Conservation (phyloP, 2,888 invertebrate genomes). For the Stenodema calcarata region DNA sequence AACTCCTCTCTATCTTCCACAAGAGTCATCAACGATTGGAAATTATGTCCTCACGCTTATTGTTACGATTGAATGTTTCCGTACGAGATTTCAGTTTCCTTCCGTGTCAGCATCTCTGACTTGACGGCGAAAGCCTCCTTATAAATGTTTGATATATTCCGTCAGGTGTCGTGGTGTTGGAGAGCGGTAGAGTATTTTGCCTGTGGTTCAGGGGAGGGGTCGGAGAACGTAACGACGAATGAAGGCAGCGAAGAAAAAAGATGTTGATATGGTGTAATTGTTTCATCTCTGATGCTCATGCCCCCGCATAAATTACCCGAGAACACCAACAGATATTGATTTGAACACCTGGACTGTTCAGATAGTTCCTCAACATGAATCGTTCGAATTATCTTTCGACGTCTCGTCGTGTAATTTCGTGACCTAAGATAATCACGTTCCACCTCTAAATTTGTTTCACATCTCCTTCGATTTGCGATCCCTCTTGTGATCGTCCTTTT, state of each 20-base stretch:
- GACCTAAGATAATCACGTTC: neutral
- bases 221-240: neutral
- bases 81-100: neutral
- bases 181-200: neutral
- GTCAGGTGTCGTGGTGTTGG: neutral
- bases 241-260: neutral
- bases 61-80: too few species aligned
- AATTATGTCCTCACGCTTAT: too few species aligned
- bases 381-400: neutral
- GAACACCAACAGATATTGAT: conserved; percentile 28
- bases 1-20: too few species aligned
- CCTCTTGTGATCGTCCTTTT: neutral
- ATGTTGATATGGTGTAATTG: conserved; percentile 24
- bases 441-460: neutral
- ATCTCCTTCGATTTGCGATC: neutral
- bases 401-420: neutral
- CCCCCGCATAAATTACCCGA: conserved; percentile 5
- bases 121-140: neutral
- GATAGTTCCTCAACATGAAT: neutral
- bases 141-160: neutral
- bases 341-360: conserved; percentile 1
- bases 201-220: neutral
- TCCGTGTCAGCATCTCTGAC: neutral
- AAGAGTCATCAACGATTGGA: too few species aligned
- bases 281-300: conserved; percentile 20